These are phyloP conservation scores for Celastrina argiolus DNA, from an alignment of 2,888 invertebrate species.

Conservation along the genomic window DNA sequence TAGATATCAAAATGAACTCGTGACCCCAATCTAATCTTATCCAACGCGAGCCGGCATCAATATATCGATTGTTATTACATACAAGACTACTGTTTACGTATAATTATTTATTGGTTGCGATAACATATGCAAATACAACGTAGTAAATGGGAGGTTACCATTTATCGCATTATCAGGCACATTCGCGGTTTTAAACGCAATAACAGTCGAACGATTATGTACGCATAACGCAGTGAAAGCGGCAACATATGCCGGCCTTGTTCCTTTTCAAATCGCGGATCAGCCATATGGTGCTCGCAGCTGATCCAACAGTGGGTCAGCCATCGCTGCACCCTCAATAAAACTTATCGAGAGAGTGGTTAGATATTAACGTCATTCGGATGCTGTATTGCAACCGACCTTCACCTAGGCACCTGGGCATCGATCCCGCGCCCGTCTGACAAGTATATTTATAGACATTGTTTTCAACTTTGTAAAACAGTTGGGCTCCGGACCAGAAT, in stretches of 20 bases:
- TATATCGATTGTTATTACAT: conserved; percentile 3
- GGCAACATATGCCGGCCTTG: conserved; percentile 72
- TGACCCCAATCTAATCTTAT: conserved; percentile 11
- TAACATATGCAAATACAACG: background rate
- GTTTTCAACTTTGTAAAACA: conserved; percentile 44
- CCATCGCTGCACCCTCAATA: conserved; percentile 26
- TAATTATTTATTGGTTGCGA: background rate
- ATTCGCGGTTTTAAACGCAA: conserved; percentile 32
- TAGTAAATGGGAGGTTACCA: background rate
- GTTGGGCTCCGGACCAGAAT: conserved; percentile 2
- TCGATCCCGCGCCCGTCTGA: conserved; percentile 64
- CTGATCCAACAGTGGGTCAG: conserved; percentile 54
- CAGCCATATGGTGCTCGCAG: conserved; percentile 69
- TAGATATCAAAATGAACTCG: conserved; percentile 2
- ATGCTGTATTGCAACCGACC: conserved; percentile 58
- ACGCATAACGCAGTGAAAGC: conserved; percentile 74
- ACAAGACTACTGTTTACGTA: background rate
- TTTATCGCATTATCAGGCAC: background rate
- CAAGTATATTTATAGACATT: conserved; percentile 64
- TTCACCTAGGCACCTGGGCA: conserved; percentile 66
- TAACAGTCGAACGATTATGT: conserved; percentile 57
- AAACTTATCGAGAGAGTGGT: background rate
- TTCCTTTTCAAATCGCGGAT: conserved; percentile 67
- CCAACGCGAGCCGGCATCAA: background rate
- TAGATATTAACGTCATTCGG: conserved; percentile 42